phyloP scores from a whole-genome alignment of 2,888 invertebrate genomes.

The Noctua pronuba region DNA sequence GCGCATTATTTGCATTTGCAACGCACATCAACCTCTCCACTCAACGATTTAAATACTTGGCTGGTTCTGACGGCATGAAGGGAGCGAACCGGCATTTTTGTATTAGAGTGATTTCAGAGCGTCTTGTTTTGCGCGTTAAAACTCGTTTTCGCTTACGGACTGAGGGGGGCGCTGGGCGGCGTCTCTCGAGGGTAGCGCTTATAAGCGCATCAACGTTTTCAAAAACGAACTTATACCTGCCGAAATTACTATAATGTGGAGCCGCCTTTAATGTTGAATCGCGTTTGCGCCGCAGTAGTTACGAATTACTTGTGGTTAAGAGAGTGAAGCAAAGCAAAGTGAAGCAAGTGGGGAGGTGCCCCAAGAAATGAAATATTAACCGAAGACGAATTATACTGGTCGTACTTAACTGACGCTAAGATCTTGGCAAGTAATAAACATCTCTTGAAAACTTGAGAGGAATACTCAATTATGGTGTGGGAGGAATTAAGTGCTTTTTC shows the following conservation, averaged over 20 bases:
- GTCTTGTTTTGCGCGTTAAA: too few relatives aligned
- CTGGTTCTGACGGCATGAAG: neutral
- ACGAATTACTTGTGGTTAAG: neutral
- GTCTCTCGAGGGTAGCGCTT: neutral
- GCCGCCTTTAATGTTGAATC: neutral
- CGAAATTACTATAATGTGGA: neutral
- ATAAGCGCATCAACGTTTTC: neutral
- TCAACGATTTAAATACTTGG: too few relatives aligned
- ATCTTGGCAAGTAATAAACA: constrained; percentile 34
- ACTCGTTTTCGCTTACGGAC: too few relatives aligned
- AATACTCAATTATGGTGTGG: constrained; percentile 21
- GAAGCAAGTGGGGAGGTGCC: neutral
- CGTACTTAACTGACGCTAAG: constrained; percentile 2
- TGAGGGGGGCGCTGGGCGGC: too few relatives aligned
- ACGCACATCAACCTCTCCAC: too few relatives aligned
- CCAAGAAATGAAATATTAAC: constrained; percentile 13
- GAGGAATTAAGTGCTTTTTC: constrained; percentile 25
- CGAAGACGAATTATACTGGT: constrained; percentile 11
- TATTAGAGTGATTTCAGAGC: too few relatives aligned
- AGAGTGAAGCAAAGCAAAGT: neutral
- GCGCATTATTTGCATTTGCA: too few relatives aligned
- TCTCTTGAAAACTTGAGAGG: constrained; percentile 8
- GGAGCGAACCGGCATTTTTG: neutral
- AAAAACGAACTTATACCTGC: neutral
- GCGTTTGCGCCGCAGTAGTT: neutral